These are phyloP conservation scores for Colius striatus DNA, from an alignment of 2,113 vertebrate species.

Conservation along the genomic window DNA sequence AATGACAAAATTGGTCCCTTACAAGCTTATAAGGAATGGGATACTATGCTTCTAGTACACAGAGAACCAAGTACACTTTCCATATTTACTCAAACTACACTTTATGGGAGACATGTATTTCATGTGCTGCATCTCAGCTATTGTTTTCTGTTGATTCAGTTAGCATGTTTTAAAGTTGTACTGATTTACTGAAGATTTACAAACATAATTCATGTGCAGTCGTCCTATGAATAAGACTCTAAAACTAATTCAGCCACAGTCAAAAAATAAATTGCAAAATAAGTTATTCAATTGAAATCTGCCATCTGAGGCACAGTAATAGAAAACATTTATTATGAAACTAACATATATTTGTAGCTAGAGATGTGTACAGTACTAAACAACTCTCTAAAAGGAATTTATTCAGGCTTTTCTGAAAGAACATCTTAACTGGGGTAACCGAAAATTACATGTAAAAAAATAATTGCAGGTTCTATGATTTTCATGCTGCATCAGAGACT, in stretches of 20 bases:
- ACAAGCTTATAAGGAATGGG: constrained; percentile 7
- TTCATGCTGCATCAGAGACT: constrained; percentile 27
- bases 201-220: constrained; percentile 50
- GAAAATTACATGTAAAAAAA: constrained; percentile 68
- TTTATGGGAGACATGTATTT: background rate
- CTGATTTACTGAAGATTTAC: constrained; percentile 52
- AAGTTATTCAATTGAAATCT: constrained; percentile 69
- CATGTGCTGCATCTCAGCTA: background rate
- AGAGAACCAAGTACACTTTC: background rate
- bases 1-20: constrained; percentile 32
- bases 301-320: constrained; percentile 52
- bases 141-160: constrained; percentile 38
- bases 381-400: constrained; percentile 54
- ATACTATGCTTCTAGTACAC: background rate
- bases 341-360: constrained; percentile 52
- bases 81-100: background rate
- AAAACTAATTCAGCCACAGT: constrained; percentile 55
- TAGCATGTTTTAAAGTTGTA: constrained; percentile 44
- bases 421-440: constrained; percentile 63
- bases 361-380: constrained; percentile 61
- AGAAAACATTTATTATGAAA: constrained; percentile 66
- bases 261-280: constrained; percentile 65
- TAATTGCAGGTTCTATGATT: constrained; percentile 65
- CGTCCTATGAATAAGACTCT: constrained; percentile 47
- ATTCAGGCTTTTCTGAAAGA: constrained; percentile 54